These are phyloP conservation scores for Caenorhabditis inopinata DNA, from an alignment of 1,140 invertebrate genomes.

Conservation along the genomic window DNA sequence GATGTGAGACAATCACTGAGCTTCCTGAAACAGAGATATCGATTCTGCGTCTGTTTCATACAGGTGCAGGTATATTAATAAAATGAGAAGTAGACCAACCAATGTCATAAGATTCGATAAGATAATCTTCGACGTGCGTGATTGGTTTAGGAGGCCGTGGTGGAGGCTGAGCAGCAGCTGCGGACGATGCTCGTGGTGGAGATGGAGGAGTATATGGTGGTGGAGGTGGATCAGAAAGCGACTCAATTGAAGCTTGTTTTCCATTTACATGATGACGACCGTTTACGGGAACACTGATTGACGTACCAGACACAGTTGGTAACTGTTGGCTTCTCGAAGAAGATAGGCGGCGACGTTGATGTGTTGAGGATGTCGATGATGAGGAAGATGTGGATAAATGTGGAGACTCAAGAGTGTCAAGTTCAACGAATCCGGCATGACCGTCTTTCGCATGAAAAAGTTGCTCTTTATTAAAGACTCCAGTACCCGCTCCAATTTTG, in stretches of 20 bases:
- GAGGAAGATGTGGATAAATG: neutral
- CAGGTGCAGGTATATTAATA: neutral
- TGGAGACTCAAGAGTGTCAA: constrained; percentile 57
- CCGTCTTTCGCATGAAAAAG: constrained; percentile 70
- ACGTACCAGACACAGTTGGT: neutral
- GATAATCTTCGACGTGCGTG: constrained; percentile 29
- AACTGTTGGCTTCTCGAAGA: neutral
- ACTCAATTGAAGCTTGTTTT: constrained; percentile 26
- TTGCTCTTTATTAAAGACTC: constrained; percentile 69
- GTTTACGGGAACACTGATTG: neutral
- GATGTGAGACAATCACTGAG: constrained; percentile 44
- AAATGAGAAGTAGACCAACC: constrained; percentile 35
- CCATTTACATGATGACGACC: neutral
- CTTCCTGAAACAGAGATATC: constrained; percentile 38
- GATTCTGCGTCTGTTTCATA: neutral
- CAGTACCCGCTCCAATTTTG: constrained; percentile 70
- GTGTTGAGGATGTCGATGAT: neutral
- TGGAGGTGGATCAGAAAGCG: constrained; percentile 15
- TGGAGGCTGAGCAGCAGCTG: constrained; percentile 27
- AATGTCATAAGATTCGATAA: constrained; percentile 35
- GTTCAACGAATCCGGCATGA: constrained; percentile 72
- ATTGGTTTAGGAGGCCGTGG: constrained; percentile 26
- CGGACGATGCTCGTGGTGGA: neutral
- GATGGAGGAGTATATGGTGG: neutral
- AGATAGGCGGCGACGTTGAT: constrained; percentile 16